Conservation (phyloP, 92 coral and sea anemone species). For the Palythoa caribaeorum region DNA sequence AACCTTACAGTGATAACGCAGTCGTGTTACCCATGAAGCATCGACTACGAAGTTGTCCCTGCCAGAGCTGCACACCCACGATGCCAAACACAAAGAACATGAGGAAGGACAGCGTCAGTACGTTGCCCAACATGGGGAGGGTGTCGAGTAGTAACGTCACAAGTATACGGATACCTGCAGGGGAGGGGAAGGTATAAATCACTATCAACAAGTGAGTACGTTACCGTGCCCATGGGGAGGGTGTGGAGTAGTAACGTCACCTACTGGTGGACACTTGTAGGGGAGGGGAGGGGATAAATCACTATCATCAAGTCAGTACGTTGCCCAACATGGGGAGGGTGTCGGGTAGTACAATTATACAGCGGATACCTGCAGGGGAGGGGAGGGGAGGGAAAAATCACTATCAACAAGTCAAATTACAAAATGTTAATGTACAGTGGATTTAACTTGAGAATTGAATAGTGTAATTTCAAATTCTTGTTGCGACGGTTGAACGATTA, state of each 20-base stretch:
- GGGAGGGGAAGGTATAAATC: background rate
- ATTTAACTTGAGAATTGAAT: no score
- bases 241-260: conserved; percentile 91
- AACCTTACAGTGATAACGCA: conserved; percentile 53
- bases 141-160: conserved; percentile 94
- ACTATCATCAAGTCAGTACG: conserved; percentile 57
- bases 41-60: conserved; percentile 88
- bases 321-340: conserved; percentile 95
- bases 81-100: conserved; percentile 94
- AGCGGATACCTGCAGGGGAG: conserved; percentile 82
- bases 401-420: background rate
- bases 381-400: background rate
- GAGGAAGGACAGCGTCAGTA: conserved; percentile 83
- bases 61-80: conserved; percentile 95
- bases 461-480: no score
- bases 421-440: no score
- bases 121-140: conserved; percentile 93
- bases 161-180: conserved; percentile 90
- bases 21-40: conserved; percentile 71
- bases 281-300: background rate
- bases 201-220: no score
- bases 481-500: no score
- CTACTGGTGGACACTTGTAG: conserved; percentile 85
- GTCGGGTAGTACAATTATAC: conserved; percentile 88
- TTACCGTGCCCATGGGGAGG: conserved; percentile 88